phyloP scores from a whole-genome alignment of 2,888 invertebrate species.

The Melangyna quadrimaculata region DNA sequence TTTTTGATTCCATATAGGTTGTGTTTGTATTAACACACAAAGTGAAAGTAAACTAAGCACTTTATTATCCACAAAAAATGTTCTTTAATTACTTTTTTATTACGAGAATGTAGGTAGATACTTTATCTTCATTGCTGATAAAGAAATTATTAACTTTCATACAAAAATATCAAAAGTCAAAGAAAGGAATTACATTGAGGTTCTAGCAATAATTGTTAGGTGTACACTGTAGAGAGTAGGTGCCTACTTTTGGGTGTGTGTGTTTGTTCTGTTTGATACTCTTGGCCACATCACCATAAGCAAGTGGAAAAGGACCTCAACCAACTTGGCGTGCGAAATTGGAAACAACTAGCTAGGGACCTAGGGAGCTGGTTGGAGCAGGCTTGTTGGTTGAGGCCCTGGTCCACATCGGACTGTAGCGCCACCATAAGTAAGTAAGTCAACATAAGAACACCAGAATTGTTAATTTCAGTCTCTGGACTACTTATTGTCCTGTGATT shows the following conservation, averaged over 20 bases:
- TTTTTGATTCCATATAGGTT: conserved; percentile 5
- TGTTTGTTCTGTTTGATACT: not conserved
- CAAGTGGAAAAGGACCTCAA: no score
- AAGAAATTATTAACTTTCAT: not conserved
- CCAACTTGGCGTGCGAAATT: no score
- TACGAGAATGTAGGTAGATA: not conserved
- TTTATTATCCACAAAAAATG: not conserved
- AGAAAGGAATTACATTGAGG: not conserved
- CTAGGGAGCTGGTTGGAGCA: no score
- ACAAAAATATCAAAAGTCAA: not conserved
- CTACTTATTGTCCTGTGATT: not conserved
- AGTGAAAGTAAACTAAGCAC: not conserved
- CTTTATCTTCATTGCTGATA: not conserved
- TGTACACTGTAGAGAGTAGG: not conserved
- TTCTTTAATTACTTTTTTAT: not conserved
- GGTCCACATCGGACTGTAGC: no score
- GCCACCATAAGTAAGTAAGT: no score
- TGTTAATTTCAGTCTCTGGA: not conserved
- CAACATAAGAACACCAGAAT: not conserved
- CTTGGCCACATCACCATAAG: no score
- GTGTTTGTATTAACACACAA: not conserved
- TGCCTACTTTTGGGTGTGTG: no score
- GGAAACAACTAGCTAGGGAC: no score
- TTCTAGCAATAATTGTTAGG: not conserved
- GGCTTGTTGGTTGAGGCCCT: no score